Conservation (phyloP, 2,797 vertebrate genomes). For the Melanotaenia nigrans region DNA sequence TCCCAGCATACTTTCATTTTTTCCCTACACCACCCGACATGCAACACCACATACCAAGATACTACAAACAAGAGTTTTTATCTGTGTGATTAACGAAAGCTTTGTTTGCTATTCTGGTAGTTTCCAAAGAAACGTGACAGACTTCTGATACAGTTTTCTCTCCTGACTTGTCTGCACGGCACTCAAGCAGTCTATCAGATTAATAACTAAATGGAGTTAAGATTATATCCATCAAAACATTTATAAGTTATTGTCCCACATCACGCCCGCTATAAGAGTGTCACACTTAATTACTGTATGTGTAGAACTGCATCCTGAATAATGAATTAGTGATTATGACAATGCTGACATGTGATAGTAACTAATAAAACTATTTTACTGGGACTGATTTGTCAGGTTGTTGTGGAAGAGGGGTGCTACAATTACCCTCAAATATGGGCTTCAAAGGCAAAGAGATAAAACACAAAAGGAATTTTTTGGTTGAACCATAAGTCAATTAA, state of each 20-base stretch:
- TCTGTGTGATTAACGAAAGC: neutral
- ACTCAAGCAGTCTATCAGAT: neutral
- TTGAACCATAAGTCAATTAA: neutral
- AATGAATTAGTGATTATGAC: constrained; percentile 14
- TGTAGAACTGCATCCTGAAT: constrained; percentile 25
- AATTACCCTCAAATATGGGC: constrained; percentile 17
- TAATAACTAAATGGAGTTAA: constrained; percentile 17
- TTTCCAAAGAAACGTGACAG: constrained; percentile 4
- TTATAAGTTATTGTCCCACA: neutral
- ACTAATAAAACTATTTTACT: constrained; percentile 38
- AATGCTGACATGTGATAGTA: constrained; percentile 60
- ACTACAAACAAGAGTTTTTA: neutral
- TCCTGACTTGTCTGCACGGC: neutral
- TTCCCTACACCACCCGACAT: neutral
- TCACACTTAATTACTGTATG: constrained; percentile 11
- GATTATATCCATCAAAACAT: constrained; percentile 14
- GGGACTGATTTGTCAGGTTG: constrained; percentile 31
- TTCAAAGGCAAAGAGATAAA: constrained; percentile 19
- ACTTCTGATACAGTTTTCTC: constrained; percentile 1
- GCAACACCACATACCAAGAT: neutral
- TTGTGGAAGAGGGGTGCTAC: neutral
- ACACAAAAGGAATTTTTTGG: neutral
- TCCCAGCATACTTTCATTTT: neutral
- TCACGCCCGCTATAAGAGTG: neutral
- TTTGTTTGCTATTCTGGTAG: neutral